Evolutionary conservation across 2,113 vertebrate genomes (phyloP).

Genomic region (Mandrillus leucophaeus): DNA sequence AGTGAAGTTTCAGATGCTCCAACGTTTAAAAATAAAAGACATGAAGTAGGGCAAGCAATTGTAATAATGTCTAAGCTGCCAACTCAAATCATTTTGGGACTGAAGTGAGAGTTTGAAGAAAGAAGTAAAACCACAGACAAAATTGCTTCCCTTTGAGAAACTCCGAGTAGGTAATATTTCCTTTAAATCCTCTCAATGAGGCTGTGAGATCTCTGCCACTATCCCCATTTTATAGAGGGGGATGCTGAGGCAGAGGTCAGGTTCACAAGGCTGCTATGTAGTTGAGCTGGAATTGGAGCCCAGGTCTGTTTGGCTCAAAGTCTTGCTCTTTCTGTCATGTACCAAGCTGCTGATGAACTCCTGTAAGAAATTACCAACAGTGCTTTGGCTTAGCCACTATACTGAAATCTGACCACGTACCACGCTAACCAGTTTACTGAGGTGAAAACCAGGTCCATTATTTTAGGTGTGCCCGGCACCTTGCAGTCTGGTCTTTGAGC

Average conservation of each 20-base stretch:
- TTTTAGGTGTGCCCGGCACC: neutral
- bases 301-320: neutral
- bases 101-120: slow-evolving; percentile 15
- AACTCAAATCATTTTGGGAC: neutral
- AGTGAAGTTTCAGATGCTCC: slow-evolving; percentile 56
- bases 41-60: slow-evolving; percentile 57
- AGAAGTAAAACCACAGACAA: neutral
- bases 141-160: neutral
- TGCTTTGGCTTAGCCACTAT: too few species aligned
- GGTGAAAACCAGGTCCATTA: too few species aligned
- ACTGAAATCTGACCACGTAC: neutral
- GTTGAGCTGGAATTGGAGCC: neutral
- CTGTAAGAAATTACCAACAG: neutral
- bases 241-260: neutral
- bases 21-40: slow-evolving; percentile 66
- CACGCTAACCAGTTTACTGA: too few species aligned
- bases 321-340: neutral
- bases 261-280: neutral
- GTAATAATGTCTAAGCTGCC: slow-evolving; percentile 44
- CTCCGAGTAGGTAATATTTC: neutral
- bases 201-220: neutral
- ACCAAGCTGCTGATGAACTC: neutral
- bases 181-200: neutral
- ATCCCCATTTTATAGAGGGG: neutral
- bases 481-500: neutral